Evolutionary conservation across 1,140 invertebrate genomes (phyloP), one percentile per base, ranked within the genome.

Genomic region (Drosophila carrolli): DNA sequence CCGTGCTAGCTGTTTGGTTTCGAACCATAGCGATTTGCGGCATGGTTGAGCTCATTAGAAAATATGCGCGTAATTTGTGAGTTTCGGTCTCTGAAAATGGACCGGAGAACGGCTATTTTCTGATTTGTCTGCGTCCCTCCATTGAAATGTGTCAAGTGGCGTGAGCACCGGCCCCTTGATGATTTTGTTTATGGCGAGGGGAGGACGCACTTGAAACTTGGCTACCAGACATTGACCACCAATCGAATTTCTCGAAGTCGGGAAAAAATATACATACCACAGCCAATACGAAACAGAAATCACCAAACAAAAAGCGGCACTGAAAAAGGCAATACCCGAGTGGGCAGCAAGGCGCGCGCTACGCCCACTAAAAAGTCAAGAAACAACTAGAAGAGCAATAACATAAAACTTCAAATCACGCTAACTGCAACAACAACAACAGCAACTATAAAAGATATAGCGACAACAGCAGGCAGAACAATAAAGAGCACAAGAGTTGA

Each of bases 31-130:
- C 84, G 74, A 78, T 80, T 68, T 40, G 58, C 47, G 83, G 62
- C 71, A 74, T 53, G 83, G 83, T 78, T 86, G 83, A 84, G 84
- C 84, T 88, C 84, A 89, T 88, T 88, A 89, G 84, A 88, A 88
- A 88, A 88, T 89, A 88, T 89, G 84, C 84, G 84, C 77, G 80
- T 88, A 88, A 88, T 88, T 84, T 88, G 84, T 88, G 83, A 59
- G 75, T 73, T 68, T 62, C 41, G 54, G 62, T 9, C 23, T 43
- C 38, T 62, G 41, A 43, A 75, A 72, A 27, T 47, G 71, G 41
- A 38, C 19, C 41, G 70, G 50, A 40, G 41, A 43, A 61, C 4
- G 11, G 70, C 58, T 76, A 88, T 88, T 86, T 79, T 78, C 56
- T 88, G 70, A 73, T 68, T 83, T 63, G 75, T 66, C 61, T 56